Conservation (phyloP, 2,113 vertebrate genomes). For the Laticauda laticaudata region DNA sequence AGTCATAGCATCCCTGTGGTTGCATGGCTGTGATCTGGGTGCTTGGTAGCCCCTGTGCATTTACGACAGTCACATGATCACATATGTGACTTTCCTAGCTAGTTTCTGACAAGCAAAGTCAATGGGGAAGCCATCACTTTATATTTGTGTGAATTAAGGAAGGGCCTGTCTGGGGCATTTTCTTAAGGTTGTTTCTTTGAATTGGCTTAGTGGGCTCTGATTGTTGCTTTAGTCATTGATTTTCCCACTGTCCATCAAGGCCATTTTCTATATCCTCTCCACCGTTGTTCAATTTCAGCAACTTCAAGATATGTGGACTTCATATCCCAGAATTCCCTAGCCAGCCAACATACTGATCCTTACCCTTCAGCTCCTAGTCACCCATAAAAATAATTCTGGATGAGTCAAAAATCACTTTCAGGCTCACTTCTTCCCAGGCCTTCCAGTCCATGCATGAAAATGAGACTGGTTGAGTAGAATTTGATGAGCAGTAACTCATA, state of each 20-base stretch:
- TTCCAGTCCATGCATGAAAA: background rate
- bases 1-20: background rate
- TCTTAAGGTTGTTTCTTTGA: background rate
- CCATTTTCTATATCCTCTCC: background rate
- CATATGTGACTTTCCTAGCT: background rate
- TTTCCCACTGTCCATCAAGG: background rate
- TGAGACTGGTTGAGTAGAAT: background rate
- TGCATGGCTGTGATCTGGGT: background rate
- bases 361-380: background rate
- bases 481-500: background rate
- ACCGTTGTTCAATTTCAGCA: background rate
- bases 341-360: too few relatives aligned
- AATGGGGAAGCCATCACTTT: background rate
- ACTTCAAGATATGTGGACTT: background rate
- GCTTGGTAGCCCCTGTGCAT: background rate
- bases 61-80: background rate
- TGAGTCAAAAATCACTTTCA: background rate
- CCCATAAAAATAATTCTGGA: background rate
- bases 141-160: background rate
- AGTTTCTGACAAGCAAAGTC: background rate
- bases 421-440: background rate
- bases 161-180: background rate
- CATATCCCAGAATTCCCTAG: background rate
- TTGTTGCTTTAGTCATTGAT: background rate
- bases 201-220: background rate